Percentiles rank a stretch among this genome's conserved stretches.
These are phyloP conservation scores for Drosophila biarmipes DNA, from an alignment of 1,140 invertebrate species.

Conservation along the genomic window DNA sequence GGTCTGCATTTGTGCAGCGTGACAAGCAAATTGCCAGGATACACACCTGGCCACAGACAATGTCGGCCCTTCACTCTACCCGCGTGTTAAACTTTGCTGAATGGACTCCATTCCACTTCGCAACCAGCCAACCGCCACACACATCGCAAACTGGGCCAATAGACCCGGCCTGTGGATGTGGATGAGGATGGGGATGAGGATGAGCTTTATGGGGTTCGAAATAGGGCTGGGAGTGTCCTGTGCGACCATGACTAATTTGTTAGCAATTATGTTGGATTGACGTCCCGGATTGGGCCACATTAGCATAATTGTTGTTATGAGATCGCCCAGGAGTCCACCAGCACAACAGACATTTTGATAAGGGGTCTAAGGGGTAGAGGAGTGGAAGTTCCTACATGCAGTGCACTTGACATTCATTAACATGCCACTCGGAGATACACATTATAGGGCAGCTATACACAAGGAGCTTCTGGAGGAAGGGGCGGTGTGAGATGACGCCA, in stretches of 20 bases:
- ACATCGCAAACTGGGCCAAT: slow-evolving; percentile 45
- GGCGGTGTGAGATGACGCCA: slow-evolving; percentile 6
- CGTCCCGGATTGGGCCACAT: slow-evolving; percentile 69
- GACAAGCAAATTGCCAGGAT: slow-evolving; percentile 74
- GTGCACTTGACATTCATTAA: slow-evolving; percentile 54
- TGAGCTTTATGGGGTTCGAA: slow-evolving; percentile 8
- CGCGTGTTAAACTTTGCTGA: slow-evolving; percentile 62
- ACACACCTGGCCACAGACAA: slow-evolving; percentile 50
- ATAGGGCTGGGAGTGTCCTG: slow-evolving; percentile 35
- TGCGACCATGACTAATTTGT: slow-evolving; percentile 78
- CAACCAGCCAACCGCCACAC: not conserved
- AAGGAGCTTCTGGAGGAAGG: not conserved
- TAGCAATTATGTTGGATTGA: slow-evolving; percentile 78
- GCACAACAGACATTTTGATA: slow-evolving; percentile 20
- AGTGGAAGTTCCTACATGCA: slow-evolving; percentile 13
- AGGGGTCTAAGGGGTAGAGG: not conserved
- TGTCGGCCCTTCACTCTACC: slow-evolving; percentile 9
- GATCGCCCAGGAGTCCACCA: slow-evolving; percentile 49
- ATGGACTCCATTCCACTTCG: slow-evolving; percentile 29
- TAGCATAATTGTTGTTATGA: slow-evolving; percentile 80
- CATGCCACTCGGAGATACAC: slow-evolving; percentile 33
- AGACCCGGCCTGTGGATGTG: not conserved
- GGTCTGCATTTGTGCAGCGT: slow-evolving; percentile 60
- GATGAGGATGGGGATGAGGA: not conserved
- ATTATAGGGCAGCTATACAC: slow-evolving; percentile 5